A percentile compares a stretch with the other conserved stretches of the same genome.
Conservation (phyloP, 2,888 invertebrate species). For the Tiliacea aurago region DNA sequence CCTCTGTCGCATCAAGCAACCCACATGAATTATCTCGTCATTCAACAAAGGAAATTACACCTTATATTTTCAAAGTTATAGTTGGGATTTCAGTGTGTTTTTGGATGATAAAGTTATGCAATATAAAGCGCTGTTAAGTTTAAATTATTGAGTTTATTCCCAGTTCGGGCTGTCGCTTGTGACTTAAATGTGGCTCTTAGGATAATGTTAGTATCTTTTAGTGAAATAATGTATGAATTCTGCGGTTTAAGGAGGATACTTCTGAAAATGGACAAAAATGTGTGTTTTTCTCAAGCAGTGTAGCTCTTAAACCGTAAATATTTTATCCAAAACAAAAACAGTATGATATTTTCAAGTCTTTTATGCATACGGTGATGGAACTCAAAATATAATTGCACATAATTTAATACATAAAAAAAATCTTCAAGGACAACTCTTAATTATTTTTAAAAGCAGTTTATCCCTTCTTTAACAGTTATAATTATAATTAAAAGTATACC, state of each 20-base stretch:
- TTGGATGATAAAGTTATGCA: slow-evolving; percentile 36
- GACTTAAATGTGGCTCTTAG: slow-evolving; percentile 7
- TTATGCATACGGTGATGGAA: too few relatives aligned
- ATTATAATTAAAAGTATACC: too few relatives aligned
- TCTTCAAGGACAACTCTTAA: too few relatives aligned
- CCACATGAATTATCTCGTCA: slow-evolving; percentile 31
- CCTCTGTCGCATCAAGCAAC: slow-evolving; percentile 46
- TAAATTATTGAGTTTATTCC: slow-evolving; percentile 60
- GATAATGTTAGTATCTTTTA: slow-evolving; percentile 9
- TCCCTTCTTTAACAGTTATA: too few relatives aligned
- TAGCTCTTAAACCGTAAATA: too few relatives aligned
- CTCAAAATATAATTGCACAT: too few relatives aligned
- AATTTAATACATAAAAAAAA: too few relatives aligned
- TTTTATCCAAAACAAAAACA: too few relatives aligned
- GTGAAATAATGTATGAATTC: background rate
- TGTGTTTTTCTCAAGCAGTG: too few relatives aligned
- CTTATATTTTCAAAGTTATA: background rate
- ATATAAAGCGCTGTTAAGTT: slow-evolving; percentile 48
- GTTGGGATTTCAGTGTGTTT: slow-evolving; percentile 10
- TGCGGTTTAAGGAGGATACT: background rate
- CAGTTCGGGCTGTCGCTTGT: slow-evolving; percentile 31
- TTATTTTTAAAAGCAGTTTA: too few relatives aligned
- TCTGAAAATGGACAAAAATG: too few relatives aligned
- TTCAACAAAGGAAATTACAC: slow-evolving; percentile 23
- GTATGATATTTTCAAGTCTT: too few relatives aligned